Conservation (phyloP, 2,797 vertebrate genomes). For the Pipistrellus pygmaeus region DNA sequence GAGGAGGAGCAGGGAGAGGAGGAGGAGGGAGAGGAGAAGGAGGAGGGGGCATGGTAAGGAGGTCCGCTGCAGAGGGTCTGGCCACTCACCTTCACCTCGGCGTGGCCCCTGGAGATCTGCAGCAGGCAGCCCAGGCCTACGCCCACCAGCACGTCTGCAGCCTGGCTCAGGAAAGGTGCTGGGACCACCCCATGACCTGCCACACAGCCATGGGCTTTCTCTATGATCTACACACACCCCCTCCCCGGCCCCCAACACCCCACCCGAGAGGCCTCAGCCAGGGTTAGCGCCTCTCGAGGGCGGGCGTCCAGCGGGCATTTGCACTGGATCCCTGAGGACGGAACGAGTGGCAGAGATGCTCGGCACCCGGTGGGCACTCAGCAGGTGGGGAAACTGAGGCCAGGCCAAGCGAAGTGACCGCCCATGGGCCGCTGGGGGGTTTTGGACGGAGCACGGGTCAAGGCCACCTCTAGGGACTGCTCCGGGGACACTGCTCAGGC, state of each 20-base stretch:
- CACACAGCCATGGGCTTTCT: accelerated
- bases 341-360: not conserved
- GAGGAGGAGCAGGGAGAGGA: accelerated
- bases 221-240: not conserved
- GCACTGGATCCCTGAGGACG: not conserved
- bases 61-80: accelerated
- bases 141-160: constrained; percentile 95
- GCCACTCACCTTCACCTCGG: constrained; percentile 89
- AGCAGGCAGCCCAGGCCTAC: constrained; percentile 95
- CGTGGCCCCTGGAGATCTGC: constrained; percentile 89
- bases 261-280: not conserved
- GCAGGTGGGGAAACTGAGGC: not conserved
- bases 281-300: not conserved
- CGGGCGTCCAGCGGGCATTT: not conserved
- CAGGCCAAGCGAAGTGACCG: not conserved
- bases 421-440: not conserved
- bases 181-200: accelerated
- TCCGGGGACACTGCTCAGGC: not conserved
- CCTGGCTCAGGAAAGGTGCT: constrained; percentile 84
- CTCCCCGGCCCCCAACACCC: not conserved
- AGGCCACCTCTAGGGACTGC: not conserved
- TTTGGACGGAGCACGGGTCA: accelerated
- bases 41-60: accelerated
- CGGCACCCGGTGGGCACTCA: not conserved
- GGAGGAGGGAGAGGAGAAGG: not conserved